Evolutionary conservation across 2,113 vertebrate genomes (phyloP), one percentile per base, ranked within the genome.

Genomic region (Prochilodus magdalenae): DNA sequence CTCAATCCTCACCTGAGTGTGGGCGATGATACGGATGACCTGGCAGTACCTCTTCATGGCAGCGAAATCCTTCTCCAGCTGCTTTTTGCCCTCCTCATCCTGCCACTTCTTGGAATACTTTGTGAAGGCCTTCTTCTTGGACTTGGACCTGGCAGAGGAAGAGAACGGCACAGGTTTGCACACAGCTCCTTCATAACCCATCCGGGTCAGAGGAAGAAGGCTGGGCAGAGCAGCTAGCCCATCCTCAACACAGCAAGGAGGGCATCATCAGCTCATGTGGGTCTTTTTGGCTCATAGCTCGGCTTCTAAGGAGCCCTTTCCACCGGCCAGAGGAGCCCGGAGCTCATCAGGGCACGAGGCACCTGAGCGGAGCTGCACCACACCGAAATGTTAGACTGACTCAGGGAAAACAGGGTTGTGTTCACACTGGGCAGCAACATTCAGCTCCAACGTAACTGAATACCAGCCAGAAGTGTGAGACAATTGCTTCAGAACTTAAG

Each of bases 71-170:
- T 97, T 99, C 90, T 99, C 97, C 92, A 99, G 89, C 89, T 99
- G 98, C 84, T 98, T 98, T 94, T 99, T 99, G 92, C 98, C 98
- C 0, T 98, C 97, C 0, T 99, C 97, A 79, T 99, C 97, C 91
- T 99, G 98, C 98, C 98, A 99, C 80, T 98, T 99, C 95, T 99
- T 99, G 92, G 97, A 97, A 91, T 99, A 99, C 13, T 99, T 99
- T 73, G 98, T 99, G 91, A 98, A 99, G 60, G 98, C 98, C 97
- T 99, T 99, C 97, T 99, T 99, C 94, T 99, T 99, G 82, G 97
- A 99, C 81, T 99, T 99, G 93, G 98, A 98, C 98, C 98, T 99
- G 26, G 66, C 20, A n/a, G 91, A 88, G 92, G 94, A 92, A 92
- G 91, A 71, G 78, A 86, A 83, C n/a, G 69, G 24, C 47, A 49